Evolutionary conservation across 2,797 vertebrate species (phyloP), one percentile per base, ranked within the genome.

Genomic region (Myripristis murdjan): DNA sequence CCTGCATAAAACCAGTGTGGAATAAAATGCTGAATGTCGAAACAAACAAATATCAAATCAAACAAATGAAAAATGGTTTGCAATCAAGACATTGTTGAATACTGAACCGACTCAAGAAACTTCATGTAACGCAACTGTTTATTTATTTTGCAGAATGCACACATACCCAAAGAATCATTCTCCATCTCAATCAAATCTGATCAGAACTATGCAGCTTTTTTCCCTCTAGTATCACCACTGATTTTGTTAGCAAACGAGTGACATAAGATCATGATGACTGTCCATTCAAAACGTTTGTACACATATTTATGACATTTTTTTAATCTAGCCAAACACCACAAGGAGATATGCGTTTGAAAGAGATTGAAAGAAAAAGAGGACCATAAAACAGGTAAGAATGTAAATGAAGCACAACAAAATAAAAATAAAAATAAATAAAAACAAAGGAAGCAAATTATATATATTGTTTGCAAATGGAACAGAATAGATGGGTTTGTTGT

Each of bases 81-180:
- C 7, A n/a, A 14, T 56, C 1, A 39, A 57, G 20, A 18, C 35
- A 41, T 2, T 57, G 22, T 41, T 54, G 16, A 26, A 18, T 64
- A 51, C 35, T 23, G 71, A 56, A 51, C 31, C 20, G 71, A 56
- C 20, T 39, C 37, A 39, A 11, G 37, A 73, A 63, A 70, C 9
- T 60, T 56, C 14, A 58, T 41, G 51, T 86, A 87, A 81, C 73
- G 89, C 52, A 83, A 84, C 66, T 71, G 82, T 94, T 94, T 93
- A 94, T 92, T 93, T 89, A 77, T 90, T 92, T 91, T 78, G 69
- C 89, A 94, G 70, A 90, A 89, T 88, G 85, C 88, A 94, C 83
- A 87, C 76, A 86, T 73, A 84, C 70, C 62, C 72, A 79, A 79
- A 89, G 14, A 86, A 79, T 80, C 59, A 72, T 77, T 71, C 73